Base-by-base conservation (phyloP, 2,888 invertebrate genomes). In the Capitulum mitella region DNA sequence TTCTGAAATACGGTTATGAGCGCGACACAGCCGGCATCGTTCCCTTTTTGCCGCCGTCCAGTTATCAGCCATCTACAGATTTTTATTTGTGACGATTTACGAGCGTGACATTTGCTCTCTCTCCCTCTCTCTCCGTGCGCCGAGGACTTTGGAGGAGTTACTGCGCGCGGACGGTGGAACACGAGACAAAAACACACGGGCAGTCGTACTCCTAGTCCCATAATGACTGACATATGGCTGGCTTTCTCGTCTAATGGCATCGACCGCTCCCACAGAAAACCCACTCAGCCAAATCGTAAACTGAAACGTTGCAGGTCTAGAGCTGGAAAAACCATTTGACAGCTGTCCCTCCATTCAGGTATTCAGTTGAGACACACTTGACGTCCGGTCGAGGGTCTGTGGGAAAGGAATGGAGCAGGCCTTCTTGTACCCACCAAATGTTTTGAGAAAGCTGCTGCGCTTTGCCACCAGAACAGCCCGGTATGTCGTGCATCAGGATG, bases 11-110 rank as follows among this genome's bases (percentile, higher is more conserved):
- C 61, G 61, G 61, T 61, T 61, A 61, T 61, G 61, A 61, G 32
- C 32, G 61, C n/a, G 54, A 1, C n/a, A n/a, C 54, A 22, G 54
- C 5, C 26, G 54, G n/a, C 6, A n/a, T 5, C 22, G 5, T 26
- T 16, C 54, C n/a, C 22, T 54, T 54, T 54, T 54, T 54, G 54
- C 10, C 54, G 54, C 6, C 26, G 54, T n/a, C 54, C 6, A 32
- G 32, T 12, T 32, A 61, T 32, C 61, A 32, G 61, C 61, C 32
- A 61, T 61, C 61, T 61, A 8, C 10, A n/a, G 32, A 29, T 61
- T 61, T 61, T 61, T 61, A 61, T 61, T 61, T 61, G 61, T 61
- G 61, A 61, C 61, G 16, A 61, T 61, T 61, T 61, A 61, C 32
- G 61, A 12, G 32, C n/a, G 61, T 61, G 61, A n/a, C 54, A 54